Percentiles rank a stretch among this genome's conserved stretches.
These are phyloP conservation scores for Epinephelus awoara DNA, from an alignment of 2,797 vertebrate genomes.

Conservation along the genomic window DNA sequence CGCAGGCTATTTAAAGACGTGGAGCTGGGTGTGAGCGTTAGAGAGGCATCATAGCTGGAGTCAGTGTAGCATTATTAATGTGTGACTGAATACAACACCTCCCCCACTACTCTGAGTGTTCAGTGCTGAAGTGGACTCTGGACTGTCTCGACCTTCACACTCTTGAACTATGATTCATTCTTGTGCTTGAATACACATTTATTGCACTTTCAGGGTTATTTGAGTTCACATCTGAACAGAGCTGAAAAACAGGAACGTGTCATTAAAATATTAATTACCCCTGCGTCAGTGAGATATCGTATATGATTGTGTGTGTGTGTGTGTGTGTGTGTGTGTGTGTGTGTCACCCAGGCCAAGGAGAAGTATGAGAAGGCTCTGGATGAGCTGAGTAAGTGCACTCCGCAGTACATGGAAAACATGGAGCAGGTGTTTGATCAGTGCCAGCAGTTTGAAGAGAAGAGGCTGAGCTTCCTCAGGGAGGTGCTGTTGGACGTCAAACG, in stretches of 20 bases:
- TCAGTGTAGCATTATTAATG: conserved; percentile 42
- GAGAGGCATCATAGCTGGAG: background rate
- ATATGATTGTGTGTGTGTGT: background rate
- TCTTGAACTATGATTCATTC: background rate
- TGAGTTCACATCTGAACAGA: background rate
- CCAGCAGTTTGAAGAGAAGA: conserved; percentile 97
- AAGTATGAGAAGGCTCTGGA: conserved; percentile 97
- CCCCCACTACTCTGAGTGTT: background rate
- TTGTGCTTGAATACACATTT: background rate
- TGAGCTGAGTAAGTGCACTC: conserved; percentile 92
- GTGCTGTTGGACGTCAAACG: conserved; percentile 95
- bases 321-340: background rate
- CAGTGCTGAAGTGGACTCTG: conserved; percentile 38
- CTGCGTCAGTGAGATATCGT: background rate
- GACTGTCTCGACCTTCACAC: conserved; percentile 26
- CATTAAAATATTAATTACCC: background rate
- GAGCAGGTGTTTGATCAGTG: conserved; percentile 95
- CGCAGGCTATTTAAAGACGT: conserved; percentile 29
- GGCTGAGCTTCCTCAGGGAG: conserved; percentile 94
- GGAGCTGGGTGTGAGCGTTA: background rate
- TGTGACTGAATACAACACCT: conserved; percentile 38
- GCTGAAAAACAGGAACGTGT: conserved; percentile 15
- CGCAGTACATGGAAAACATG: conserved; percentile 97
- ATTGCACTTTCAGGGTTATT: conserved; percentile 3
- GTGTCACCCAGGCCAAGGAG: conserved; percentile 90